Percentiles rank a stretch among this genome's conserved stretches.
phyloP scores from a whole-genome alignment of 2,113 vertebrate genomes.

The Phaethornis superciliosus region DNA sequence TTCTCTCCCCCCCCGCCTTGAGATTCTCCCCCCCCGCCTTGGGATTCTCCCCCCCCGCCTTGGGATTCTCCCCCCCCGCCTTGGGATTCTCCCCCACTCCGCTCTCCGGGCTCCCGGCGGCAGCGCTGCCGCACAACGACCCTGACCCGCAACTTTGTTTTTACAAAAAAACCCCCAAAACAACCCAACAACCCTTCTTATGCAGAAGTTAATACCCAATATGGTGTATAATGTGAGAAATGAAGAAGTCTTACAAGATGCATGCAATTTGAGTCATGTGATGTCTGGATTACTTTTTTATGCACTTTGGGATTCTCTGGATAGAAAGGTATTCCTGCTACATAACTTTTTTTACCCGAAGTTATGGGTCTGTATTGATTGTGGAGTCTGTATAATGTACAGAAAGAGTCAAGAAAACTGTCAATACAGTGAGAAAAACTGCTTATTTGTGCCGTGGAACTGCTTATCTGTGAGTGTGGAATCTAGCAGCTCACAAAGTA shows the following conservation, averaged over 20 bases:
- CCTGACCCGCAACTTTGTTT: no score
- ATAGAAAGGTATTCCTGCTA: background rate
- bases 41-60: no score
- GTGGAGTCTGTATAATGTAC: background rate
- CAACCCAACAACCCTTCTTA: background rate
- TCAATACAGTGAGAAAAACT: background rate
- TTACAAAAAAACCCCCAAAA: background rate
- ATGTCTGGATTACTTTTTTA: background rate
- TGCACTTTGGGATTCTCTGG: background rate
- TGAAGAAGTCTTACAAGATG: background rate
- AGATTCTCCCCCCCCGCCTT: no score
- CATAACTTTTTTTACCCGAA: background rate
- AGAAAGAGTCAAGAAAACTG: background rate
- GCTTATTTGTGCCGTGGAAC: background rate
- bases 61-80: no score
- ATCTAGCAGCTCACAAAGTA: background rate
- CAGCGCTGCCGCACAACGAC: background rate
- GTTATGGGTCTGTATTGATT: background rate
- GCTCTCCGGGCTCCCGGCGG: background rate
- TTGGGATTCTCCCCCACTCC: no score
- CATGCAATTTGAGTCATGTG: background rate
- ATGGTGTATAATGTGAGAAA: background rate
- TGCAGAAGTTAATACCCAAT: background rate
- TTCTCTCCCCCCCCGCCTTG: no score
- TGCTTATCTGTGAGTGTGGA: background rate